These are phyloP conservation scores for Trissolcus basalis DNA, from an alignment of 1,140 invertebrate species.

Conservation along the genomic window DNA sequence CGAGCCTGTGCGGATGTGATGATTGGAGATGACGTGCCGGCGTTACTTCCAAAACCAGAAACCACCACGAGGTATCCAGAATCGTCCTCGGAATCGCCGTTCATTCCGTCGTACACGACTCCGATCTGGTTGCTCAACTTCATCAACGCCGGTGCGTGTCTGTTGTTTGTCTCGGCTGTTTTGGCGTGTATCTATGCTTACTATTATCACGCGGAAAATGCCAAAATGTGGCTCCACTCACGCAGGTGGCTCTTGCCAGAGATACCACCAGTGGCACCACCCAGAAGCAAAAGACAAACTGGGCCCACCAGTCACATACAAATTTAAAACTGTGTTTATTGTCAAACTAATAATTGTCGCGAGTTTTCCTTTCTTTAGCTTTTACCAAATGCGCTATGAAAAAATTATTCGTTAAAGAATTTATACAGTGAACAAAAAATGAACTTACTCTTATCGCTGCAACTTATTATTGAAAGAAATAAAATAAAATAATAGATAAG, in stretches of 20 bases:
- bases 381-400: too few species aligned
- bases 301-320: slow-evolving; percentile 62
- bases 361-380: too few species aligned
- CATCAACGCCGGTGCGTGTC: slow-evolving; percentile 72
- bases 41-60: slow-evolving; percentile 57
- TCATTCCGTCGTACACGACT: slow-evolving; percentile 45
- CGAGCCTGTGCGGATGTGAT: slow-evolving; percentile 89
- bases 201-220: slow-evolving; percentile 73
- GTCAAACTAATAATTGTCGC: too few species aligned
- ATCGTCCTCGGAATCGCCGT: slow-evolving; percentile 57
- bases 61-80: slow-evolving; percentile 40
- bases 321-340: too few species aligned
- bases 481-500: too few species aligned
- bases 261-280: slow-evolving; percentile 74
- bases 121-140: slow-evolving; percentile 70
- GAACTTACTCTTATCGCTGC: too few species aligned
- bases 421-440: too few species aligned
- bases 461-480: too few species aligned
- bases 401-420: too few species aligned
- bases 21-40: slow-evolving; percentile 78
- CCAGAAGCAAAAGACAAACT: slow-evolving; percentile 72
- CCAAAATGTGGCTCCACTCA: slow-evolving; percentile 74
- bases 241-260: slow-evolving; percentile 63
- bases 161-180: slow-evolving; percentile 72
- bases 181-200: slow-evolving; percentile 73